Percentiles rank a stretch among this genome's conserved stretches.
These are phyloP conservation scores for Dryomyza anilis DNA, from an alignment of 2,888 invertebrate genomes.

Conservation along the genomic window DNA sequence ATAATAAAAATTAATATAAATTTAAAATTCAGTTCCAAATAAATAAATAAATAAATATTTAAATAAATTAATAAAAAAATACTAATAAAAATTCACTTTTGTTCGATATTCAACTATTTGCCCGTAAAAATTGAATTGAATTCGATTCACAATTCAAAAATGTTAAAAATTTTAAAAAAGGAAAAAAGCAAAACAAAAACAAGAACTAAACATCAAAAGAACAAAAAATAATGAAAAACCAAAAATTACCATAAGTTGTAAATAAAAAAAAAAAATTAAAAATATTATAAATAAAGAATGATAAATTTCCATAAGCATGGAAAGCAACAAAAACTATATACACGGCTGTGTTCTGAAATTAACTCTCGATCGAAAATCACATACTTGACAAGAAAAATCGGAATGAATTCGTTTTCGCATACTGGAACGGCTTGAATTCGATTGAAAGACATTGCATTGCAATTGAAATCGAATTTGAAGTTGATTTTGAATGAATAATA, in stretches of 20 bases:
- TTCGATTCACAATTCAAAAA: not conserved
- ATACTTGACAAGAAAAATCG: too few relatives aligned
- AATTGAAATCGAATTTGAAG: too few relatives aligned
- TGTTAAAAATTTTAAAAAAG: not conserved
- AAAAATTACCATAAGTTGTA: slow-evolving; percentile 6
- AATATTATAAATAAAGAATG: not conserved
- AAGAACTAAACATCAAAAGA: not conserved
- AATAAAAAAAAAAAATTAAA: not conserved
- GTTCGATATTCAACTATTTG: not conserved
- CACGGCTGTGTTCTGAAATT: too few relatives aligned
- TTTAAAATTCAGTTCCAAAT: not conserved
- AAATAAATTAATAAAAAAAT: not conserved
- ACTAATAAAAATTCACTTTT: not conserved
- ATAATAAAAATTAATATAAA: not conserved
- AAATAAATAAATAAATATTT: not conserved
- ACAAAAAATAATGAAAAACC: not conserved
- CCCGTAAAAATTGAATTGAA: not conserved
- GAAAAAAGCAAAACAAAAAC: not conserved
- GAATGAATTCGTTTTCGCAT: too few relatives aligned
- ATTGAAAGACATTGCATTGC: too few relatives aligned
- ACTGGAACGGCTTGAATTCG: too few relatives aligned
- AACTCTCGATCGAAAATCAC: too few relatives aligned
- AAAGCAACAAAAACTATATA: too few relatives aligned
- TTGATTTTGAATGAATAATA: too few relatives aligned
- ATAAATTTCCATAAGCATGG: too few relatives aligned